Evolutionary conservation across 2,113 vertebrate genomes (phyloP), one percentile per base, ranked within the genome.

Genomic region (Typhlomys cinereus): DNA sequence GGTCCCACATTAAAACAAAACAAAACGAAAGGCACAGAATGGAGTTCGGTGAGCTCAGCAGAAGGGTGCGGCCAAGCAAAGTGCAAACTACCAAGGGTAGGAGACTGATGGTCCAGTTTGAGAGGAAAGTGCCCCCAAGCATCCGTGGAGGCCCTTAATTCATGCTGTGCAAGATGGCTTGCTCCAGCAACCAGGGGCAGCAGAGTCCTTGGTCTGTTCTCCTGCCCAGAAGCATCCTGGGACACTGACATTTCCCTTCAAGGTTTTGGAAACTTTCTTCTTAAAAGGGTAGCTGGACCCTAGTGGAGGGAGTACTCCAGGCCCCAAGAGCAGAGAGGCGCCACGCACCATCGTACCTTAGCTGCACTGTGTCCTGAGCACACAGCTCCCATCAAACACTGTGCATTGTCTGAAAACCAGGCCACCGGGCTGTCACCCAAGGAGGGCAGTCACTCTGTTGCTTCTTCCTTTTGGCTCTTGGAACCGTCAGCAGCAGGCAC

Each of bases 361-460:
- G 59, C 57, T 34, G 27, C 36, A n/a, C 15, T 5, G 29, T 36
- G 18, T 29, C 34, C 12, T 34, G 34, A 21, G 34, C 66, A 69
- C 29, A 69, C 66, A 69, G 66, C 66, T 39, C 17, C 66, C 39
- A 36, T 17, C n/a, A 62, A 59, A 69, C 66, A 39, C 36, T 5
- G 25, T 34, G 15, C 57, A 34, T 78, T 95, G 71, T 89, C 69
- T 86, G 92, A 78, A 91, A 94, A 75, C 69, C 74, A 70, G 93
- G 87, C 69, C 50, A 52, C 67, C 0, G 5, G 64, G 27, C 59
- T 52, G 57, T 39, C 11, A 11, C 61, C 62, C 82, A 67, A 74
- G 87, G 46, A 93, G 44, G 36, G 25, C 29, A 14, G 25, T 14
- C 3, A 31, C 73, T 29, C 0, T 54, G 34, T 34, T 21, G 34